Conservation (phyloP, 2,888 invertebrate genomes). For the Drosophila rellima region DNA sequence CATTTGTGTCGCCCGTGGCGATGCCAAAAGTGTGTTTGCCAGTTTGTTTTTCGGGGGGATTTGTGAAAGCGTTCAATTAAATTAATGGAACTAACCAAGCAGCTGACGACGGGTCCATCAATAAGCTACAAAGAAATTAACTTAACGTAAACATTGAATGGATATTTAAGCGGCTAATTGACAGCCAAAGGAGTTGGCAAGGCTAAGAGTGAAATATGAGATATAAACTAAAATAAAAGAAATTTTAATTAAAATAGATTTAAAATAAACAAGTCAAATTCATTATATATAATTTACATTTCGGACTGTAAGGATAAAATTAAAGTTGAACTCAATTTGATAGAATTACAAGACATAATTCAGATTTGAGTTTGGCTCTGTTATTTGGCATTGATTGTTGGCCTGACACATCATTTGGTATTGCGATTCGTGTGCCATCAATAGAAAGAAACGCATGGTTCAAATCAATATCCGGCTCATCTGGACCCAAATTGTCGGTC, state of each 20-base stretch:
- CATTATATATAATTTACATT: background rate
- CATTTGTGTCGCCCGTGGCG: constrained; percentile 41
- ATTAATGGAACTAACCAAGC: constrained; percentile 77
- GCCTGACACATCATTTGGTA: constrained; percentile 10
- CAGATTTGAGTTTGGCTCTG: background rate
- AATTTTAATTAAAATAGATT: no score
- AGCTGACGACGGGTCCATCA: constrained; percentile 38
- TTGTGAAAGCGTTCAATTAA: constrained; percentile 84
- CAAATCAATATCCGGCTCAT: constrained; percentile 68
- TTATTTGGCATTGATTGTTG: constrained; percentile 42
- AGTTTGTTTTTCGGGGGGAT: constrained; percentile 48
- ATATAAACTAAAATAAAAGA: background rate
- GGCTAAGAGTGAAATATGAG: background rate
- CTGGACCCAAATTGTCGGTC: constrained; percentile 61
- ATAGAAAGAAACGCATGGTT: constrained; percentile 20
- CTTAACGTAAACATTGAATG: constrained; percentile 41
- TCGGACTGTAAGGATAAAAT: background rate
- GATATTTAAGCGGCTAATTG: constrained; percentile 23
- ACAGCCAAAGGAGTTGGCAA: constrained; percentile 14
- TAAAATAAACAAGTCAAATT: no score
- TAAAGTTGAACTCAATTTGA: background rate
- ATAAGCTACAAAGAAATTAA: constrained; percentile 56
- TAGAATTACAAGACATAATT: background rate
- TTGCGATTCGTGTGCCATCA: constrained; percentile 24
- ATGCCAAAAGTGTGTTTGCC: constrained; percentile 49